These are phyloP conservation scores for Onthophagus sagittarius DNA, from an alignment of 2,888 invertebrate genomes.

Conservation along the genomic window DNA sequence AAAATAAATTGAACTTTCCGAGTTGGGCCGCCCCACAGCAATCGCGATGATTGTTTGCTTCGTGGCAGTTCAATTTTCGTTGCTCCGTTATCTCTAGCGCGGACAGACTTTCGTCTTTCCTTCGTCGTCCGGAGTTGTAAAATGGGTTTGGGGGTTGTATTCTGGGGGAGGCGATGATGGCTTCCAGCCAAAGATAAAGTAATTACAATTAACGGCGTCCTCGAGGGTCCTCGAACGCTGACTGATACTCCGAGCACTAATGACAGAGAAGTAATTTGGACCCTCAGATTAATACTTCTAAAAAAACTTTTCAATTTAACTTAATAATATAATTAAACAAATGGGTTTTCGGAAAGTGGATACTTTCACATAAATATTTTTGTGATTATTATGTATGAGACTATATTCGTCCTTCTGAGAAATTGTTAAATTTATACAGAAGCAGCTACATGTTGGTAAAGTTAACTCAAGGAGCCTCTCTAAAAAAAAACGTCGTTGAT, in stretches of 20 bases:
- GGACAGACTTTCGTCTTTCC: slow-evolving; percentile 6
- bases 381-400: not conserved
- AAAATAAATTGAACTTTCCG: not conserved
- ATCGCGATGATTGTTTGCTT: slow-evolving; percentile 18
- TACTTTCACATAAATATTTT: not conserved
- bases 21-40: not conserved
- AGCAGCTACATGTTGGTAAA: not conserved
- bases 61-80: slow-evolving; percentile 18
- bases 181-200: slow-evolving; percentile 37
- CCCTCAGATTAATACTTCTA: slow-evolving; percentile 38
- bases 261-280: slow-evolving; percentile 43
- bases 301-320: slow-evolving; percentile 38
- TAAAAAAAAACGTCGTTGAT: not conserved
- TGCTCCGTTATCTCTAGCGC: slow-evolving; percentile 1
- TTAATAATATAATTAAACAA: slow-evolving; percentile 19
- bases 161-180: slow-evolving; percentile 21
- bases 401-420: not conserved
- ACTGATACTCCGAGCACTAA: slow-evolving; percentile 38
- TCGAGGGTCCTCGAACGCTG: slow-evolving; percentile 26
- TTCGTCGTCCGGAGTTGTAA: not conserved
- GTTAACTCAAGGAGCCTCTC: not conserved
- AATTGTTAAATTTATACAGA: not conserved
- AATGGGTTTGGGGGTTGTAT: slow-evolving; percentile 24
- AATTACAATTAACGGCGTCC: slow-evolving; percentile 40
- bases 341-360: not conserved